A percentile compares a stretch with the other conserved stretches of the same genome.
These are phyloP conservation scores for Tromatobia lineatoria DNA, from an alignment of 2,888 invertebrate genomes.

Conservation along the genomic window DNA sequence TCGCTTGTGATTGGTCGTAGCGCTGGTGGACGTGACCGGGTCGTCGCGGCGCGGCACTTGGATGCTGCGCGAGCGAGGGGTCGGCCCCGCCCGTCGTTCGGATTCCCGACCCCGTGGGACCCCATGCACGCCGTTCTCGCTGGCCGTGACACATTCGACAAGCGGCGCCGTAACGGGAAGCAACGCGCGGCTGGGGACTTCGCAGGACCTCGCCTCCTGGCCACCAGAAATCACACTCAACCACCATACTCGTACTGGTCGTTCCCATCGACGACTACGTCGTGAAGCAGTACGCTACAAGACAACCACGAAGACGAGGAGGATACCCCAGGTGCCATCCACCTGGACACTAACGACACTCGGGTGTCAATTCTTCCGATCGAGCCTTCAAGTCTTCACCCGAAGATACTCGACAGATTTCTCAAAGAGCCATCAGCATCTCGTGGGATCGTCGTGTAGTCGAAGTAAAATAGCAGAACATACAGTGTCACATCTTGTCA, in stretches of 20 bases:
- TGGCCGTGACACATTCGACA: conserved; percentile 85
- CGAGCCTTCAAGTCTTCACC: conserved; percentile 56
- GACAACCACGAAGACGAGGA: conserved; percentile 44
- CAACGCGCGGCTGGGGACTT: conserved; percentile 85
- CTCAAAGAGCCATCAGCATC: conserved; percentile 22
- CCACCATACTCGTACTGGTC: conserved; percentile 57
- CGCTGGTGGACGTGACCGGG: conserved; percentile 65
- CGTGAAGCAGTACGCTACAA: conserved; percentile 28
- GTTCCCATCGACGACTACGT: conserved; percentile 53
- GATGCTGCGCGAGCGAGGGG: conserved; percentile 67
- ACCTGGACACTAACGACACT: conserved; percentile 74
- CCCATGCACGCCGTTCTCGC: conserved; percentile 82
- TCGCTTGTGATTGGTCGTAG: conserved; percentile 68
- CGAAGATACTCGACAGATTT: conserved; percentile 65
- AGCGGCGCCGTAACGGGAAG: conserved; percentile 86
- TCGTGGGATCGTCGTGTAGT: conserved; percentile 44
- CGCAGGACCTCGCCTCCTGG: conserved; percentile 71
- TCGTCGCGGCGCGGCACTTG: conserved; percentile 64
- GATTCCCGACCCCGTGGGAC: conserved; percentile 83
- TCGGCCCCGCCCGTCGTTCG: conserved; percentile 68
- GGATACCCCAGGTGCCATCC: conserved; percentile 42
- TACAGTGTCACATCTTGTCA: conserved; percentile 11
- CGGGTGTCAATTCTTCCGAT: conserved; percentile 68
- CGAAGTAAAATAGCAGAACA: conserved; percentile 19
- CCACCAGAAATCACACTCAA: conserved; percentile 64